Evolutionary conservation across 2,888 invertebrate genomes (phyloP), one percentile per base, ranked within the genome.

Genomic region (Eupithecia insigniata): DNA sequence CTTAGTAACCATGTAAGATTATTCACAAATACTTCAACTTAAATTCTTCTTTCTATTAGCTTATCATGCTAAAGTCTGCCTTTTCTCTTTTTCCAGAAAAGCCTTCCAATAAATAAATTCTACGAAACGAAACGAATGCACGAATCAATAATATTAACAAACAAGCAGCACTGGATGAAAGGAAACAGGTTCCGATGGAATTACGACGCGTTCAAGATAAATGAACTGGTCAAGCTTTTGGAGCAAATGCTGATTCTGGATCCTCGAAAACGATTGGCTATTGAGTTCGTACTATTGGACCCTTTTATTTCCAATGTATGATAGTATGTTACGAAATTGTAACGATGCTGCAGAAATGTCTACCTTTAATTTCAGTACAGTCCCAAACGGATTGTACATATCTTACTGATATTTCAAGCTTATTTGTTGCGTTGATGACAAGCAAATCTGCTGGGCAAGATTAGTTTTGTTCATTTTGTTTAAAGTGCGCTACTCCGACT

Each of bases 191-290:
- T 2, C 69, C 55, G 34, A 72, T 81, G 69, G 74, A 71, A 28
- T 32, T 58, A 0, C 2, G 85, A 86, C 64, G 32, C 66, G 6
- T 14, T 30, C 22, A 87, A 87, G 78, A 46, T 87, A 1, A 46
- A 62, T 3, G 28, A 46, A 7, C 74, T 90, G 5, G 18, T 71
- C 14, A 66, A 34, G 0, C 74, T 91, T 55, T 76, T 92, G 61
- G 67, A 83, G 30, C 73, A 85, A 75, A 92, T 92, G 90, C 78
- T 92, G 72, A 66, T 72, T 0, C 58, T 90, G 26, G 78, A 89
- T 67, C 91, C 92, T 0, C 75, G 73, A 1, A 8, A 75, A 3
- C 83, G 92, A 62, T 12, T 87, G 30, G 74, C 85, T 14, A 88
- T 91, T 39, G 86, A 87, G 68, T 87, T 84, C 74, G 87, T 87